Evolutionary conservation across 2,888 invertebrate genomes (phyloP).

Genomic region (Vesta saturnalis): DNA sequence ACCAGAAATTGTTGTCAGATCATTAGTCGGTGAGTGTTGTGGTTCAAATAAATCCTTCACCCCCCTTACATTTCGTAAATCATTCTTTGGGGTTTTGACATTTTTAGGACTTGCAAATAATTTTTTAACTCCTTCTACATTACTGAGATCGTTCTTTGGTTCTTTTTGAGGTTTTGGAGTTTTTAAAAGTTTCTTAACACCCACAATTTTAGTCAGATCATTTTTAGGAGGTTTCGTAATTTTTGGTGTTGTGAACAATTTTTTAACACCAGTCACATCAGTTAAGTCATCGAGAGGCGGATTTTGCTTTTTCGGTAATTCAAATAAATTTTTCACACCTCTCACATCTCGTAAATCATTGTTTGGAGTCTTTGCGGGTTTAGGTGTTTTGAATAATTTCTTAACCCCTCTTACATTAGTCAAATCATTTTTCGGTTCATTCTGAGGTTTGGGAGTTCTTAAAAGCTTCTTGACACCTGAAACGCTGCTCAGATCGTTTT

Average conservation of each 20-base stretch:
- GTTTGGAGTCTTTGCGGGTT: conserved; percentile 51
- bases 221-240: conserved; percentile 52
- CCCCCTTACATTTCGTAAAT: conserved; percentile 54
- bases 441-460: conserved; percentile 28
- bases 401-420: not conserved
- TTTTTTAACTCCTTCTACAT: conserved; percentile 56
- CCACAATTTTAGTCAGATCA: conserved; percentile 61
- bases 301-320: conserved; percentile 33
- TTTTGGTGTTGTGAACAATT: conserved; percentile 26
- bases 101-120: conserved; percentile 39
- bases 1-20: conserved; percentile 55
- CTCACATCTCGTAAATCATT: conserved; percentile 46
- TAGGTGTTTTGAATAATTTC: conserved; percentile 5
- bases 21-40: conserved; percentile 50
- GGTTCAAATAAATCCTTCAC: not conserved
- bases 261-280: conserved; percentile 29
- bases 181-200: conserved; percentile 60
- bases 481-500: conserved; percentile 58
- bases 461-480: conserved; percentile 52
- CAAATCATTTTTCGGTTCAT: conserved; percentile 45
- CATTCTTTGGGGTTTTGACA: conserved; percentile 48
- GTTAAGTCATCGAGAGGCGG: conserved; percentile 43
- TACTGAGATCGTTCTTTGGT: conserved; percentile 58
- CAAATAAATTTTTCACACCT: conserved; percentile 46
- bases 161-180: conserved; percentile 49